These are phyloP conservation scores for Sebastes baramenuke DNA, from an alignment of 2,797 vertebrate species.

Conservation along the genomic window DNA sequence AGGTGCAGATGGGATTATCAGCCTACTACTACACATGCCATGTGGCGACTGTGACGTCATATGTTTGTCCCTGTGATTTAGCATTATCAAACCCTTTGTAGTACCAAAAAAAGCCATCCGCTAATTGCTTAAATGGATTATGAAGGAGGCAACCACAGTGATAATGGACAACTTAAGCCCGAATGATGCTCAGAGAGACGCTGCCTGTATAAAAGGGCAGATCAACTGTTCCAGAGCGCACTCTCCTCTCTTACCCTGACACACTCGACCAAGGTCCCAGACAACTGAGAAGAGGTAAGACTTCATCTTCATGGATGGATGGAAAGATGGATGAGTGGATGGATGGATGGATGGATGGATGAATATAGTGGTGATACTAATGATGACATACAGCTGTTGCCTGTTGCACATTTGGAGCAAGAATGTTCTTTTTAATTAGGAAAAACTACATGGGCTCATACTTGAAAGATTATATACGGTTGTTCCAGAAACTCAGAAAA, in stretches of 20 bases:
- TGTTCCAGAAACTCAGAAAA: not conserved
- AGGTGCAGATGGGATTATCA: slow-evolving; percentile 28
- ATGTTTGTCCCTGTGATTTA: slow-evolving; percentile 40
- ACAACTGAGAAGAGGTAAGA: slow-evolving; percentile 64
- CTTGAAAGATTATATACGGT: not conserved
- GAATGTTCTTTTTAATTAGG: not conserved
- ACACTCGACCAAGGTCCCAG: slow-evolving; percentile 16
- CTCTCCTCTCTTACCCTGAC: slow-evolving; percentile 38
- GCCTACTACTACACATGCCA: slow-evolving; percentile 21
- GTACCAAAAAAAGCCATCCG: slow-evolving; percentile 55
- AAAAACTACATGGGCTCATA: not conserved
- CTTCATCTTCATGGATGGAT: not conserved
- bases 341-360: not conserved
- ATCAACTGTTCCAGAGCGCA: slow-evolving; percentile 8
- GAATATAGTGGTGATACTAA: not conserved
- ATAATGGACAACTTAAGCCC: slow-evolving; percentile 57
- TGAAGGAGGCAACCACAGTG: slow-evolving; percentile 40
- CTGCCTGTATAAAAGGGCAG: slow-evolving; percentile 72
- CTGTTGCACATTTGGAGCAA: not conserved
- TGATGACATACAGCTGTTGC: not conserved
- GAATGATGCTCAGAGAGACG: slow-evolving; percentile 24
- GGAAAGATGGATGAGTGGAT: not conserved
- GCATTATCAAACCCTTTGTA: slow-evolving; percentile 76
- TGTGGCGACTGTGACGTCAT: slow-evolving; percentile 18
- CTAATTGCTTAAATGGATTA: slow-evolving; percentile 83